Base-by-base conservation (phyloP, 2,113 vertebrate genomes). In the Anguilla rostrata region DNA sequence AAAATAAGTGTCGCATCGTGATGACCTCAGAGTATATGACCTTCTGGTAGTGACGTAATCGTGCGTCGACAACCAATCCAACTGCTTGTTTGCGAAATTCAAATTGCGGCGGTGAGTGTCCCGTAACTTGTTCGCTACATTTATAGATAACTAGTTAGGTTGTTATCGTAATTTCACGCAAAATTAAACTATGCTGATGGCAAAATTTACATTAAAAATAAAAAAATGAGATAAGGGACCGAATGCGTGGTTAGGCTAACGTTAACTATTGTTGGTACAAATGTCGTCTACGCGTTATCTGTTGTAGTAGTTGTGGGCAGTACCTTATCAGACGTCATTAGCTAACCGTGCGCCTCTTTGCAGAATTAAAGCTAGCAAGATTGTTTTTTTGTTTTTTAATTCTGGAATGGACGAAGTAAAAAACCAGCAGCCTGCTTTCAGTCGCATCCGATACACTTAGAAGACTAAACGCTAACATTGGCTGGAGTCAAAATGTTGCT, bases 51-150 rank as follows among this genome's bases (percentile, higher is more conserved):
- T 86, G 83, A 89, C 83, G 81, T n/a, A 78, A 7, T 39, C 49
- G 29, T 20, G 12, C 15, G 39, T 29, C 12, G 41, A 11, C 26
- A 60, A 18, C 86, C 53, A 57, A 20, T 86, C 40, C 39, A 22
- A 39, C 15, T 2, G 29, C 49, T 34, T 80, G 39, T 34, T 29
- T 63, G 49, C 53, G 66, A 87, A 89, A 39, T 89, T 89, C 86
- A 89, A 89, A 89, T 46, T 46, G 16, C 18, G 71, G 71, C 26
- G n/a, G 71, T 75, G 71, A 29, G 71, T 75, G 60, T 66, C 22
- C 18, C 8, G 57, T 60, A 20, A 9, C 43, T 46, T 60, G 18
- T 60, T 34, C 34, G 34, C 6, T 75, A 34, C 29, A 34, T 29
- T 75, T 3, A 66, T 8, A 66, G 2, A 66, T 66, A 66, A 20